phyloP scores from a whole-genome alignment of 2,797 vertebrate genomes.

The Gouania willdenowi region DNA sequence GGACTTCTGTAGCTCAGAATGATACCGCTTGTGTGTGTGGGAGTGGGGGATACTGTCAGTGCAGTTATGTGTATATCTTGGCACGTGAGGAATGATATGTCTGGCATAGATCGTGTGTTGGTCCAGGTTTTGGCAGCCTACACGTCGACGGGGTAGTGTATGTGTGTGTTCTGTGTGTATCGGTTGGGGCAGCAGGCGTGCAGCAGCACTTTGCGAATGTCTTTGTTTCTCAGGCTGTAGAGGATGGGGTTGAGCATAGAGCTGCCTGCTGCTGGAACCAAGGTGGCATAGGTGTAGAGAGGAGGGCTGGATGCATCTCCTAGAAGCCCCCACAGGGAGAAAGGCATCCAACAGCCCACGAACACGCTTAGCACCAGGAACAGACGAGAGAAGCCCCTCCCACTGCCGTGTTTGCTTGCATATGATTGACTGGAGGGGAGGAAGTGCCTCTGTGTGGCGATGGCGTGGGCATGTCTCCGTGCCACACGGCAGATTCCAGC shows the following conservation, averaged over 20 bases:
- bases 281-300: slow-evolving; percentile 84
- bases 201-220: slow-evolving; percentile 89
- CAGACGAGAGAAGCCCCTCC: slow-evolving; percentile 85
- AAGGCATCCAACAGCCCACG: slow-evolving; percentile 92
- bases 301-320: slow-evolving; percentile 80
- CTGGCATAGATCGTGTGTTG: slow-evolving; percentile 44
- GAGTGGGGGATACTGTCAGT: slow-evolving; percentile 21
- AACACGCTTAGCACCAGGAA: slow-evolving; percentile 86
- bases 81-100: slow-evolving; percentile 56
- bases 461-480: slow-evolving; percentile 88
- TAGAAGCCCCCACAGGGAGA: slow-evolving; percentile 88
- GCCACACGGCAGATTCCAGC: slow-evolving; percentile 86
- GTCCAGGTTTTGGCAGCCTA: slow-evolving; percentile 51
- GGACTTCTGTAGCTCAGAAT: slow-evolving; percentile 27
- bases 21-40: slow-evolving; percentile 21
- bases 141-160: slow-evolving; percentile 86
- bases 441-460: slow-evolving; percentile 90
- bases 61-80: slow-evolving; percentile 45
- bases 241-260: slow-evolving; percentile 92
- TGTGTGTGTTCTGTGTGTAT: slow-evolving; percentile 61
- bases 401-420: slow-evolving; percentile 71
- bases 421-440: slow-evolving; percentile 78
- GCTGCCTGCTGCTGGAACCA: slow-evolving; percentile 89
- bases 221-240: slow-evolving; percentile 91
- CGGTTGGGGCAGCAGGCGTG: slow-evolving; percentile 81